Evolutionary conservation across 2,113 vertebrate genomes (phyloP).

Genomic region (Thermophis baileyi): DNA sequence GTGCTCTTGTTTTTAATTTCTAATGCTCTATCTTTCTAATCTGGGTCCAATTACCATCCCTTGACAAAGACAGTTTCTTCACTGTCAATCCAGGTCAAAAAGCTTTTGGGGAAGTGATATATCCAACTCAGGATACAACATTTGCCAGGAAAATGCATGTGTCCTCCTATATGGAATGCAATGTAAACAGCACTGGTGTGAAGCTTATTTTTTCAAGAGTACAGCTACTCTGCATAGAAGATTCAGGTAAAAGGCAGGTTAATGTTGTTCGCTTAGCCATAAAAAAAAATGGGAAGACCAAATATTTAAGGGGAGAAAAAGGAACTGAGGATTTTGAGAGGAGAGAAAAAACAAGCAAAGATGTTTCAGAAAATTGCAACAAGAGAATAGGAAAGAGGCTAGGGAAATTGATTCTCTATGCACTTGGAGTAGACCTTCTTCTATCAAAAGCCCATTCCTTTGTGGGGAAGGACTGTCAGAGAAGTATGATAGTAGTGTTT

Average conservation of each 20-base stretch:
- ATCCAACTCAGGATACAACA: not conserved
- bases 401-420: not conserved
- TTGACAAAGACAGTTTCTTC: not conserved
- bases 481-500: not conserved
- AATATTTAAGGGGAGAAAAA: not conserved
- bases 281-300: not conserved
- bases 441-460: not conserved
- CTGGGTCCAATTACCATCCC: not conserved
- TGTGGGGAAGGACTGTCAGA: not conserved
- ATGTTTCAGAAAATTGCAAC: not conserved
- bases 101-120: not conserved
- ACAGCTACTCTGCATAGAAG: not conserved
- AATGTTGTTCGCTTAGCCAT: not conserved
- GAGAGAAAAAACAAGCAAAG: not conserved
- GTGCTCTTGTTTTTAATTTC: conserved; percentile 13
- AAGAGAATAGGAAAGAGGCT: not conserved
- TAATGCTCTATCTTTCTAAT: not conserved
- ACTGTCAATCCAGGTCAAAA: not conserved
- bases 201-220: not conserved
- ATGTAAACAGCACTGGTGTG: not conserved
- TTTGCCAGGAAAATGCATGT: not conserved
- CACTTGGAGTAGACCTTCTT: not conserved
- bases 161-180: not conserved
- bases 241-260: not conserved
- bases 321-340: not conserved